phyloP scores from a whole-genome alignment of 64 coral and sea anemone genomes.

The Astreopora myriophthalma region DNA sequence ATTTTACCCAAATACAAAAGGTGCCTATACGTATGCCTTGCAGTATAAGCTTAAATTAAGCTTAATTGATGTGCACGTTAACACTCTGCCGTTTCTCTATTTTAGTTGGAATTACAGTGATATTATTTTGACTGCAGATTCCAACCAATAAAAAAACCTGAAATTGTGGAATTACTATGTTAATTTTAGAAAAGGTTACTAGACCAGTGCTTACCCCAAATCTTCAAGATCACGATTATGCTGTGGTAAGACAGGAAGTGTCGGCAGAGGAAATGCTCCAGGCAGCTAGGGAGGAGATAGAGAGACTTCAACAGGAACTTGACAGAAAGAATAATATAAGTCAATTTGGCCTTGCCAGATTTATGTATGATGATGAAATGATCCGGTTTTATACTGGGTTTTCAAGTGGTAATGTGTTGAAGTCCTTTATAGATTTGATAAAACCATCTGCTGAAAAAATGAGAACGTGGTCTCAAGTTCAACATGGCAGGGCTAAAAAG shows the following conservation, averaged over 20 bases:
- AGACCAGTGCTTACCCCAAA: not conserved
- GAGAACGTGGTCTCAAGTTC: slow-evolving; percentile 52
- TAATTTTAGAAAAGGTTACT: not conserved
- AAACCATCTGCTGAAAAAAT: slow-evolving; percentile 37
- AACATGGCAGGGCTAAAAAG: slow-evolving; percentile 34
- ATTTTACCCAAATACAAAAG: not conserved
- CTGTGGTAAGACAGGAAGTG: not conserved
- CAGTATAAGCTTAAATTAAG: not conserved
- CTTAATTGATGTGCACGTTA: not conserved
- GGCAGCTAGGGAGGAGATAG: not conserved
- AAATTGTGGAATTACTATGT: not conserved
- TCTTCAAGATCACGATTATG: not conserved
- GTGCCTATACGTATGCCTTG: not conserved
- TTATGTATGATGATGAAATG: slow-evolving; percentile 18
- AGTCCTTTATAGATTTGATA: slow-evolving; percentile 37
- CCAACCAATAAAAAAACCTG: not conserved
- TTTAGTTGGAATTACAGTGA: not conserved
- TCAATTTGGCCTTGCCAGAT: not conserved
- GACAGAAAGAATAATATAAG: not conserved
- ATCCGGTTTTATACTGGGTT: slow-evolving; percentile 48
- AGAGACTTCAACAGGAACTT: not conserved
- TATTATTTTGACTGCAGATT: not conserved
- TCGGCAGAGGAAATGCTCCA: not conserved
- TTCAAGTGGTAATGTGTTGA: slow-evolving; percentile 23
- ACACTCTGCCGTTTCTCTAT: not conserved